Percentiles rank a stretch among this genome's conserved stretches.
These are phyloP conservation scores for Drosophila sechellia DNA, from an alignment of 1,140 invertebrate genomes.

Conservation along the genomic window DNA sequence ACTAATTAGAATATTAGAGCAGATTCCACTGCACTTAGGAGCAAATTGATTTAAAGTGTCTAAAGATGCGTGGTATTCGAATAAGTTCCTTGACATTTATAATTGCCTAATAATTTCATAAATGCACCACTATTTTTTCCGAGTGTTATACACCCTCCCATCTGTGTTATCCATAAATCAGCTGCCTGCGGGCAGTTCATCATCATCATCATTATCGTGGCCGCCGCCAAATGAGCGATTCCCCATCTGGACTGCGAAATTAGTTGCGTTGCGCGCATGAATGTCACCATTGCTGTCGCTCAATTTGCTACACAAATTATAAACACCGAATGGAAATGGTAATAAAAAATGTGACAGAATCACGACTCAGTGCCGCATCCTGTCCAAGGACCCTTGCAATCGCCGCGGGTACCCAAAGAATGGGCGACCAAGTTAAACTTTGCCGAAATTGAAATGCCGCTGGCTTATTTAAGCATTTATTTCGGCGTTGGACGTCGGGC, in stretches of 20 bases:
- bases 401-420: conserved; percentile 10
- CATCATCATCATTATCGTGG: conserved; percentile 61
- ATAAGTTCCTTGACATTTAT: too few relatives aligned
- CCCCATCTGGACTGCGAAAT: conserved; percentile 62
- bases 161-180: conserved; percentile 62
- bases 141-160: conserved; percentile 3
- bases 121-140: background rate
- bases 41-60: too few relatives aligned
- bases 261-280: conserved; percentile 60
- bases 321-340: conserved; percentile 74
- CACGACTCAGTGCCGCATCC: conserved; percentile 15
- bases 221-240: conserved; percentile 31
- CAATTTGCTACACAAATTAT: conserved; percentile 80
- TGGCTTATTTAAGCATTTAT: conserved; percentile 77
- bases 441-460: conserved; percentile 74
- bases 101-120: background rate
- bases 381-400: conserved; percentile 4
- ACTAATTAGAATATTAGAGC: too few relatives aligned
- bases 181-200: conserved; percentile 68
- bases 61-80: too few relatives aligned
- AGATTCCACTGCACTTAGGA: too few relatives aligned
- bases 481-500: conserved; percentile 40
- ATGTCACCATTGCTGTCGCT: conserved; percentile 71
- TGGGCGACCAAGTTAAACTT: conserved; percentile 53
- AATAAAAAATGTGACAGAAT: conserved; percentile 50